A percentile compares a stretch with the other conserved stretches of the same genome.
Evolutionary conservation across 2,797 vertebrate genomes (phyloP).

Genomic region (Manis pentadactyla): DNA sequence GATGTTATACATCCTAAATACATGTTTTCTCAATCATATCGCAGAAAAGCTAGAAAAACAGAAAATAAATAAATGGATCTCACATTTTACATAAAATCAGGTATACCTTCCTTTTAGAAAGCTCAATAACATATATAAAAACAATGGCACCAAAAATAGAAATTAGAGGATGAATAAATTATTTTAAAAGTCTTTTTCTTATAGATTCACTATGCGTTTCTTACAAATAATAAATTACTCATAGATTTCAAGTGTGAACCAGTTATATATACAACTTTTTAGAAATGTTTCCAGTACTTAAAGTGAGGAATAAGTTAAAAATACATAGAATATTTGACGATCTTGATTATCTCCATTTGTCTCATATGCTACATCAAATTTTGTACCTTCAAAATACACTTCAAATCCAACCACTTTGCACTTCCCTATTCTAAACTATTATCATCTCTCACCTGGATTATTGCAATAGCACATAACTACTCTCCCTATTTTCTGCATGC

Average conservation of each 20-base stretch:
- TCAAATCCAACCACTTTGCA: neutral
- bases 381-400: conserved; percentile 11
- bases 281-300: neutral
- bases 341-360: neutral
- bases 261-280: neutral
- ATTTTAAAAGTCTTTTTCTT: neutral
- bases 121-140: neutral
- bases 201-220: neutral
- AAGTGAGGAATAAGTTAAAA: conserved; percentile 40
- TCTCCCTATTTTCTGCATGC: neutral
- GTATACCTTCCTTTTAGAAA: neutral
- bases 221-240: conserved; percentile 2
- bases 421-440: neutral
- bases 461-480: neutral
- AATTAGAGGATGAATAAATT: conserved; percentile 16
- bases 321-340: conserved; percentile 21
- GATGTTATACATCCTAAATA: neutral
- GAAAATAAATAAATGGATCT: neutral
- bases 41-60: neutral
- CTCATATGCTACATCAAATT: neutral
- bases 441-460: neutral
- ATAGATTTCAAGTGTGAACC: conserved; percentile 9
- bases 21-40: neutral
- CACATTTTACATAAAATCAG: neutral
- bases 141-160: neutral